These are phyloP conservation scores for Drosophila carrolli DNA, from an alignment of 1,140 invertebrate species.

Conservation along the genomic window DNA sequence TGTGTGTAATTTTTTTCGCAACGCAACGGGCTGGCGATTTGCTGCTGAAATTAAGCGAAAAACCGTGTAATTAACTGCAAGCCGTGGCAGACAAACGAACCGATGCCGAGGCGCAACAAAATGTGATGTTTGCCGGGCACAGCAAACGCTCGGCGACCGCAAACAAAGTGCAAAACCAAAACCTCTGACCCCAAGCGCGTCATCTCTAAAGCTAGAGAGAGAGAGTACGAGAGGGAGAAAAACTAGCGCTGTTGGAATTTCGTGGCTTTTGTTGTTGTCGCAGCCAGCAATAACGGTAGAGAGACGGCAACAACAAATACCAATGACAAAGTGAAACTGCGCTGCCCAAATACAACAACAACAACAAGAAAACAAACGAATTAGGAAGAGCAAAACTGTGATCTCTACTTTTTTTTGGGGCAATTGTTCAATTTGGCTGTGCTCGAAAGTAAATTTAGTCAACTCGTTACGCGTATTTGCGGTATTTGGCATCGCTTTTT, in stretches of 20 bases:
- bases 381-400: constrained; percentile 68
- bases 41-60: constrained; percentile 62
- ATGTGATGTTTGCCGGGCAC: constrained; percentile 60
- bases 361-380: constrained; percentile 51
- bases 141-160: constrained; percentile 56
- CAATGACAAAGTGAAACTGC: constrained; percentile 80
- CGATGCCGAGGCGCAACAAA: constrained; percentile 51
- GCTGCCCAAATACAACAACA: constrained; percentile 55
- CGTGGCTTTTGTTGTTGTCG: constrained; percentile 44
- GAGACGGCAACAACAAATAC: constrained; percentile 54
- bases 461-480: constrained; percentile 68
- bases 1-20: constrained; percentile 65
- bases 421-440: constrained; percentile 81
- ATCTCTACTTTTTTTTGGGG: constrained; percentile 52
- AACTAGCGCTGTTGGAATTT: constrained; percentile 68
- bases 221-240: constrained; percentile 28
- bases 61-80: constrained; percentile 41
- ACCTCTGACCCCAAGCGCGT: constrained; percentile 55
- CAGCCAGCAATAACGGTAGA: constrained; percentile 69
- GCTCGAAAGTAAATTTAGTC: constrained; percentile 70
- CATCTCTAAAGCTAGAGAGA: constrained; percentile 47
- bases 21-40: constrained; percentile 63
- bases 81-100: constrained; percentile 22
- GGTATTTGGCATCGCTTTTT: constrained; percentile 58
- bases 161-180: constrained; percentile 59